A percentile compares a stretch with the other conserved stretches of the same genome.
Evolutionary conservation across 2,113 vertebrate species (phyloP).

Genomic region (Xiphophorus couchianus): DNA sequence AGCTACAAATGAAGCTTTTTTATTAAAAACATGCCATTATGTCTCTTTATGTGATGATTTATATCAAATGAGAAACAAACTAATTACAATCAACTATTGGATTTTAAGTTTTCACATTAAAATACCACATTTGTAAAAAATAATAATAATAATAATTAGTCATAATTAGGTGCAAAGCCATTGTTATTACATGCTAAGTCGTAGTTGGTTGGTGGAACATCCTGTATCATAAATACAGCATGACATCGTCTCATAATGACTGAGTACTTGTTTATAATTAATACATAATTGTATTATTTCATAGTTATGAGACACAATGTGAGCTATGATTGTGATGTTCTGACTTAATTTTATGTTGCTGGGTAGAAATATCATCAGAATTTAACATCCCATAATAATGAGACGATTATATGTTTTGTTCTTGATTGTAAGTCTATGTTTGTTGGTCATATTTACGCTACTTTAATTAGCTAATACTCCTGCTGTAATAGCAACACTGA

Average conservation of each 20-base stretch:
- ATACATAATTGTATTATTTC: neutral
- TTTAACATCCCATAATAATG: neutral
- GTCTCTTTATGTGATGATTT: neutral
- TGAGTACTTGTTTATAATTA: neutral
- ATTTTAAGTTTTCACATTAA: neutral
- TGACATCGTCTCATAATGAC: neutral
- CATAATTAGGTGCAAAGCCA: neutral
- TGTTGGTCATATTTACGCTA: neutral
- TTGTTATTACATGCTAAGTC: neutral
- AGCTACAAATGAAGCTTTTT: neutral
- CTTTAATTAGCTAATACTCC: neutral
- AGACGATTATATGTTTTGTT: neutral
- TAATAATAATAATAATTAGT: neutral
- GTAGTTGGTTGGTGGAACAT: no score
- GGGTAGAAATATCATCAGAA: neutral
- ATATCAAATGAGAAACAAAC: neutral
- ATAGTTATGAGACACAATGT: neutral
- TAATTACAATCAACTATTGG: neutral
- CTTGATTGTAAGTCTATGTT: neutral
- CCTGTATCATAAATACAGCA: neutral
- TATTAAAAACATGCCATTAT: neutral
- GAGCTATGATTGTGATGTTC: neutral
- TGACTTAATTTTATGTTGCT: neutral
- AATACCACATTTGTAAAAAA: neutral
- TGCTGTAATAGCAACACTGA: neutral